Percentiles rank a stretch among this genome's conserved stretches.
phyloP scores from a whole-genome alignment of 2,797 vertebrate species.

The Sphenopsis melanotis region DNA sequence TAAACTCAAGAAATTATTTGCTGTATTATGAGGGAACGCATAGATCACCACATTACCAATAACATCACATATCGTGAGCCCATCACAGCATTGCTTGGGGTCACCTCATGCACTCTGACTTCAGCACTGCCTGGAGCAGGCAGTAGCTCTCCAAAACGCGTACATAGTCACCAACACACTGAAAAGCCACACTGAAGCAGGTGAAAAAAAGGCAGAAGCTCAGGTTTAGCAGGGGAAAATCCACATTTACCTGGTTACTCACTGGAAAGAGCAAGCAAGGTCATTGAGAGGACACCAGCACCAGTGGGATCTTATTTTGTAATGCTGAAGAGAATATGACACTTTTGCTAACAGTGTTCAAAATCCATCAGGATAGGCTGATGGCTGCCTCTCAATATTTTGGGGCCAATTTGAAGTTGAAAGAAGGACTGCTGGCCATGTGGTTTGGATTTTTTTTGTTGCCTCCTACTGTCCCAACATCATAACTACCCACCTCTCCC shows the following conservation, averaged over 20 bases:
- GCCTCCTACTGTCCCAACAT: background rate
- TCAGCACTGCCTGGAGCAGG: background rate
- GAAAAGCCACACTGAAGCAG: background rate
- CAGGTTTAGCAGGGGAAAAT: background rate
- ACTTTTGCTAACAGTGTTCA: background rate
- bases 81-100: rapidly evolving
- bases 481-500: conserved; percentile 85
- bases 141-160: background rate
- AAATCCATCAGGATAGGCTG: background rate
- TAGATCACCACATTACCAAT: background rate
- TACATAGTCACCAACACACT: rapidly evolving
- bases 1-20: background rate
- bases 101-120: background rate
- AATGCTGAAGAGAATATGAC: background rate
- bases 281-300: background rate
- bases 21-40: background rate
- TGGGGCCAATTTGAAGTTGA: background rate
- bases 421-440: background rate
- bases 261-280: background rate
- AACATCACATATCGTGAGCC: background rate
- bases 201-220: background rate
- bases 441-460: background rate
- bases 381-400: background rate
- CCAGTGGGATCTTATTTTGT: background rate
- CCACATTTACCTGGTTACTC: background rate